A percentile compares a stretch with the other conserved stretches of the same genome.
Evolutionary conservation across 2,113 vertebrate genomes (phyloP).

Genomic region (Arothron firmamentum): DNA sequence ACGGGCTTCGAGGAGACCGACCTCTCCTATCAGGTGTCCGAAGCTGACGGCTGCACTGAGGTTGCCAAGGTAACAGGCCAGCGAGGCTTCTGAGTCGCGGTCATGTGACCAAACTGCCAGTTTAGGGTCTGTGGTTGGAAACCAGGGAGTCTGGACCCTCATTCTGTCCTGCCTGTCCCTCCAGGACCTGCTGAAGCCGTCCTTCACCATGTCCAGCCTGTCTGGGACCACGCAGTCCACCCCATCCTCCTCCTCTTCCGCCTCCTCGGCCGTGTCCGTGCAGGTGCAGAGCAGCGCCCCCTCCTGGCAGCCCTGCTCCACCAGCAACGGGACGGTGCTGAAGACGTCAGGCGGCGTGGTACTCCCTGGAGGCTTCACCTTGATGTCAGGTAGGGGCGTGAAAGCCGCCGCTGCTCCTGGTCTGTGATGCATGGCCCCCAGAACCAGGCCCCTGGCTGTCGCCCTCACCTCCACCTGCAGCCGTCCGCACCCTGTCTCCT

Average conservation of each 20-base stretch:
- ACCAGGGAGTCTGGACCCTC: too few species aligned
- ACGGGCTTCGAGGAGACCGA: conserved; percentile 98
- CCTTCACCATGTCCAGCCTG: conserved; percentile 80
- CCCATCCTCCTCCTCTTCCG: conserved; percentile 67
- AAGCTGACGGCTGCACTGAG: conserved; percentile 86
- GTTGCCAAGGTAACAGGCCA: conserved; percentile 85
- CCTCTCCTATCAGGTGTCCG: conserved; percentile 98
- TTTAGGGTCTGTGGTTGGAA: too few species aligned
- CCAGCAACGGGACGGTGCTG: conserved; percentile 86
- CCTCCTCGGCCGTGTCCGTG: background rate
- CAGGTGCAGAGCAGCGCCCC: conserved; percentile 75
- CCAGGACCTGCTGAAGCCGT: conserved; percentile 83
- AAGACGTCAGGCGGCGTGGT: conserved; percentile 86
- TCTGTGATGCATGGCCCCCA: background rate
- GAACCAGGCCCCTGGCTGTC: background rate
- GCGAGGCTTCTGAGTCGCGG: background rate
- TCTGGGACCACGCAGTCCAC: conserved; percentile 56
- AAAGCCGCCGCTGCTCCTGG: background rate
- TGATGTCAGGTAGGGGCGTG: conserved; percentile 83
- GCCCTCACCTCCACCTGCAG: background rate
- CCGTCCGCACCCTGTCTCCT: background rate
- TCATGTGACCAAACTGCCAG: too few species aligned
- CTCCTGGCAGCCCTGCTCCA: conserved; percentile 84
- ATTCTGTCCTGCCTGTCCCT: too few species aligned
- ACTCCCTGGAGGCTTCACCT: conserved; percentile 87